Evolutionary conservation across 2,888 invertebrate species (phyloP).

Genomic region (Carcina quercana): DNA sequence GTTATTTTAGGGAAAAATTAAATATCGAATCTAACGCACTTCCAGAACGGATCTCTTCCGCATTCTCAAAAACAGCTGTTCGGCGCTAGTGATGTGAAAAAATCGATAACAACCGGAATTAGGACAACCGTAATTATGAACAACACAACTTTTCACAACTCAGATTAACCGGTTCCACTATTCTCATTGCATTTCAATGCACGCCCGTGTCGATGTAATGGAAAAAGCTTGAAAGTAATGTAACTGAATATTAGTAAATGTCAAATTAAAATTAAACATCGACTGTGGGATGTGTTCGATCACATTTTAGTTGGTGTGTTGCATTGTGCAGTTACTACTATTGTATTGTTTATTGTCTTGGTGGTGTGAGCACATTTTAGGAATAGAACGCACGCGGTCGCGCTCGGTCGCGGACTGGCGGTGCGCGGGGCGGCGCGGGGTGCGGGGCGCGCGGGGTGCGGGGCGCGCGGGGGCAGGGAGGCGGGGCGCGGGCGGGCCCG

Average conservation of each 20-base stretch:
- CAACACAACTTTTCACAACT: constrained; percentile 47
- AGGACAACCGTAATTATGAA: constrained; percentile 39
- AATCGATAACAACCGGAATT: constrained; percentile 56
- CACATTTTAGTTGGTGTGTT: constrained; percentile 16
- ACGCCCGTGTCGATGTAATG: constrained; percentile 23
- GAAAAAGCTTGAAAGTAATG: constrained; percentile 19
- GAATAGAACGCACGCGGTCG: constrained; percentile 43
- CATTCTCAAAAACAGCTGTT: constrained; percentile 63
- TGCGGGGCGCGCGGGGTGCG: constrained; percentile 14
- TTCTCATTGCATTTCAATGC: constrained; percentile 29
- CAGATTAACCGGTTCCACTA: constrained; percentile 41
- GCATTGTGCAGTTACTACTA: constrained; percentile 18
- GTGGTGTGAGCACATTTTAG: constrained; percentile 31
- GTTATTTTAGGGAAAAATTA: no score
- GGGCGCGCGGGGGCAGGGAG: constrained; percentile 22
- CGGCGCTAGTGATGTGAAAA: constrained; percentile 40
- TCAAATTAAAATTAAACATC: constrained; percentile 13
- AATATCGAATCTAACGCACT: no score
- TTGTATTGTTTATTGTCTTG: constrained; percentile 39
- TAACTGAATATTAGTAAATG: constrained; percentile 11
- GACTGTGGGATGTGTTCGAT: constrained; percentile 7
- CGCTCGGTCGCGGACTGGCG: constrained; percentile 54
- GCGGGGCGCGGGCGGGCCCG: constrained; percentile 27
- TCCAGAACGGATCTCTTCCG: constrained; percentile 35
- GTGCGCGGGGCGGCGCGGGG: constrained; percentile 31